Evolutionary conservation across 1,140 invertebrate species (phyloP), one percentile per base, ranked within the genome.

Genomic region (Oppia nitens): DNA sequence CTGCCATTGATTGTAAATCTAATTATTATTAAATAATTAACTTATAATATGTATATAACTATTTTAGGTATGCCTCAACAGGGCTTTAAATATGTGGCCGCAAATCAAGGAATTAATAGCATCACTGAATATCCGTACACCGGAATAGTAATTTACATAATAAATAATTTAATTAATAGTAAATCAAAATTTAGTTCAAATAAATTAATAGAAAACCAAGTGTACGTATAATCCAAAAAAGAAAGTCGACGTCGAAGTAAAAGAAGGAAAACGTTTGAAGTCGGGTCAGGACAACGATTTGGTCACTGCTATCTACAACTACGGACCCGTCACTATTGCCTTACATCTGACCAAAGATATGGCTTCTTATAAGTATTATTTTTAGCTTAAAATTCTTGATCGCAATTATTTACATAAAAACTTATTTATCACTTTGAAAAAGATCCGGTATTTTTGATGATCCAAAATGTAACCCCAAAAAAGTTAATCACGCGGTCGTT

Each of bases 401-500:
- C n/a, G n/a, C n/a, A n/a, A n/a, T n/a, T n/a, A n/a, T n/a, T n/a
- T n/a, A n/a, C n/a, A n/a, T n/a, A n/a, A n/a, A n/a, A n/a, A n/a
- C n/a, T n/a, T n/a, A n/a, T n/a, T n/a, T n/a, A n/a, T n/a, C n/a
- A 40, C 6, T 40, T 40, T 40, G 32, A 9, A 9, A 40, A 52
- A 14, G 3, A 17, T 20, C 47, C 23, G 68, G 68, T 11, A 56
- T 69, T n/a, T 69, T 68, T 57, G 47, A 61, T 51, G 64, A 67
- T 9, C 29, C 59, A 20, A 23, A 50, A 11, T 68, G 55, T 29
- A 49, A 32, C 27, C 9, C 65, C 55, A 63, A 57, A 28, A 48
- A 25, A 11, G 40, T 73, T 1, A 68, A 74, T 61, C 75, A 76
- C 60, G 75, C 66, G 11, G 71, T 76, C 2, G 59, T 72, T 1